Evolutionary conservation across 2,797 vertebrate genomes (phyloP), one percentile per base, ranked within the genome.

Genomic region (Botia kubotai): DNA sequence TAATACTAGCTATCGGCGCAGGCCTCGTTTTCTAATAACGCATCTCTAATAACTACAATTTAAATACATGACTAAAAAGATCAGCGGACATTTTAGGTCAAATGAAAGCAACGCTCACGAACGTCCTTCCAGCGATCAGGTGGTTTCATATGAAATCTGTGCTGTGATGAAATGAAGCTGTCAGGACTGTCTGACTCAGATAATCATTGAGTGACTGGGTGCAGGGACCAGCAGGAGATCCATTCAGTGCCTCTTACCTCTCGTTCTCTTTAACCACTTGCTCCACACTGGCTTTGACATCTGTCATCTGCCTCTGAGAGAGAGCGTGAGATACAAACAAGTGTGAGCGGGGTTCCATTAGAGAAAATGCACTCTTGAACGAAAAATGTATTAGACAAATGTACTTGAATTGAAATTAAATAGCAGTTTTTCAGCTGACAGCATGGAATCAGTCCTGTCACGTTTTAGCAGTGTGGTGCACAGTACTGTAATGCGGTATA

Each of bases 241-340:
- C 81, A 0, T 17, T 77, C 36, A 39, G 58, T 43, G 6, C 36
- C 0, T 57, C 72, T 50, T 94, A 99, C 98, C 96, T 96, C 93
- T 98, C 96, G 62, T 99, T 99, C 92, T 99, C 97, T 70, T 91
- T 91, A 85, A 95, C 90, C 83, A 99, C 93, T 79, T 88, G 91
- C 90, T 97, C 95, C 91, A 98, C 78, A 82, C 96, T 96, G 76
- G 92, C 82, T 89, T 90, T 96, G 89, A 98, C 90, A 46, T 96
- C 93, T 0, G 85, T 82, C 93, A 96, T 94, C 88, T 93, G 92
- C 70, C 72, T 89, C 98, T 99, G 91, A 63, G 43, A 29, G 36
- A 43, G 39, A 43, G 39, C 8, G 39, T 62, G 13, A 82, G 21
- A 62, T 36, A 72, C 21, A 77, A 77, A 72, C 17, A 66, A 67